These are phyloP conservation scores for Laspeyria flexula DNA, from an alignment of 2,888 invertebrate species.

Conservation along the genomic window DNA sequence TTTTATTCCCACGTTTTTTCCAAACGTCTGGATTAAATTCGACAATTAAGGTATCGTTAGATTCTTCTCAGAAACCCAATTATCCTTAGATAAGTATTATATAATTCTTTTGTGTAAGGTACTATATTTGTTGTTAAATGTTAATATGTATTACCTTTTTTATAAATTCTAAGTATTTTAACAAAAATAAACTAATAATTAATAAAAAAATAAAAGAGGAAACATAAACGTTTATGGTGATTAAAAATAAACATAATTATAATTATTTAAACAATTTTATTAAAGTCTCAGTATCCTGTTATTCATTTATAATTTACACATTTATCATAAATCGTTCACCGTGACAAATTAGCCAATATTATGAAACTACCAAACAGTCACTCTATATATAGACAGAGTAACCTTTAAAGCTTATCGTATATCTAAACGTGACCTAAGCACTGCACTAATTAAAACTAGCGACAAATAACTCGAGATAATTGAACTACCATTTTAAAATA, in stretches of 20 bases:
- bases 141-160: too few species aligned
- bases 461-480: conserved; percentile 49
- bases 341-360: conserved; percentile 36
- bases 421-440: conserved; percentile 35
- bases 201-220: too few species aligned
- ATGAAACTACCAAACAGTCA: conserved; percentile 35
- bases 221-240: too few species aligned
- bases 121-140: too few species aligned
- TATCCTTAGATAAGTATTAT: too few species aligned
- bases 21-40: too few species aligned
- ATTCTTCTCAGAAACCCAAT: too few species aligned
- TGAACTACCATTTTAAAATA: conserved; percentile 37
- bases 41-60: too few species aligned
- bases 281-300: neutral
- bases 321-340: conserved; percentile 26
- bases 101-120: too few species aligned
- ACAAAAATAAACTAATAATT: too few species aligned
- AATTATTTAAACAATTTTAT: neutral
- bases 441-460: conserved; percentile 37
- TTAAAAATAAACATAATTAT: neutral
- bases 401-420: conserved; percentile 35
- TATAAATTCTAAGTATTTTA: too few species aligned
- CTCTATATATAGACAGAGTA: conserved; percentile 33
- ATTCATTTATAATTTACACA: conserved; percentile 1
- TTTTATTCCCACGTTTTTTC: too few species aligned